Base-by-base conservation (phyloP, 2,113 vertebrate genomes). In the Cynopterus brachyotis region DNA sequence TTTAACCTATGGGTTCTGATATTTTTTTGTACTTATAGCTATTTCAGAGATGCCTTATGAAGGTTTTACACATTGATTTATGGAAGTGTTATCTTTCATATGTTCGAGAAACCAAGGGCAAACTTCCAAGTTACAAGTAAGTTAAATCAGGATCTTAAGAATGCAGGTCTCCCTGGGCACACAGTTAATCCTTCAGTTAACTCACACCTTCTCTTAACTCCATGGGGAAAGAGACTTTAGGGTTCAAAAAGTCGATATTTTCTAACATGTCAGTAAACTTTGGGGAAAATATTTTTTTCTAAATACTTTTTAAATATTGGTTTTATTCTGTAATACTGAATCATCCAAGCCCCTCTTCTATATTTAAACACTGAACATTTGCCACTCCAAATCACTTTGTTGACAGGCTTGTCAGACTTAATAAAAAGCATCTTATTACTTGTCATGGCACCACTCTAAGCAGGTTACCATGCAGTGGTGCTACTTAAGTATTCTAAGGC, bases 31-130 rank as follows among this genome's bases (percentile, higher is more conserved):
- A 81, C 98, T 98, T 95, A 94, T 98, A 99, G 99, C 98, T 99
- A 95, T 99, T 99, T 99, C 99, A 99, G 98, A 99, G 99, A 98
- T 99, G 99, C 98, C 99, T 99, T 98, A 99, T 99, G 99, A 99
- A 99, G 98, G 99, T 99, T 97, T 99, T 99, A 97, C 99, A 99
- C 98, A 99, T 99, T 97, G 99, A 99, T 99, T 99, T 99, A 95
- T 99, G 99, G 99, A 99, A 99, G 98, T 99, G 99, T 98, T 99
- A 99, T 97, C 99, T 99, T 98, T 99, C 99, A 35, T 99, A 99
- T 97, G 99, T 99, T 70, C 99, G 99, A 98, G 99, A 99, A 99
- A 99, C 99, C 98, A 99, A 99, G 99, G 99, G 99, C 97, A 99
- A 99, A 98, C 99, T 99, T 93, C 99, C 99, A 95, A 99, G 99